Evolutionary conservation across 2,113 vertebrate genomes (phyloP), one percentile per base, ranked within the genome.

Genomic region (Oreotrochilus melanogaster): DNA sequence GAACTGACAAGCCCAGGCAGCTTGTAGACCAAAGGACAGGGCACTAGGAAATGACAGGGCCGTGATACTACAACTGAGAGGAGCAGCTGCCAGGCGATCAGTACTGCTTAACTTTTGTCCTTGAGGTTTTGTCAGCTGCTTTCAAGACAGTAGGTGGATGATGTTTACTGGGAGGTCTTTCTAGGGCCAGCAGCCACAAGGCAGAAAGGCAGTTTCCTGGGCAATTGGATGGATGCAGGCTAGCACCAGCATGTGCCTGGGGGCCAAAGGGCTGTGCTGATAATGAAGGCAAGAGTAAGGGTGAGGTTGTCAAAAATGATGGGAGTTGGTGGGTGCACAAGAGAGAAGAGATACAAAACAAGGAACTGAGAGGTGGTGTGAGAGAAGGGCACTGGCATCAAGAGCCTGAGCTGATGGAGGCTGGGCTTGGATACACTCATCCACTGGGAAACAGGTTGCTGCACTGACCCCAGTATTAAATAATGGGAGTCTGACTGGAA

Each of bases 351-450:
- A 67, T 39, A 30, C 2, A 4, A 61, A 27, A 13, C 50, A 53
- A 86, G 27, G 35, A 69, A 21, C 0, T 0, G 31, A 48, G 48
- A 30, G 9, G 19, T 79, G 62, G 8, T 48, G 33, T 75, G n/a
- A 8, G 28, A 0, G 0, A 86, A 57, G 48, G 37, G 8, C 13
- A 1, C 7, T 45, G 28, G 37, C 1, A 0, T 51, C 22, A 25
- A 43, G 51, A 74, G 15, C 30, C 7, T 25, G 60, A n/a, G 48
- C 33, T 56, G 27, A 17, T 50, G 45, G 54, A 79, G 23, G 25
- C 18, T 1, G 7, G 25, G 27, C 35, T 39, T 76, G 71, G 69
- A 24, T 72, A 11, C 1, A 1, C 21, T 87, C 0, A 0, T 56
- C 30, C 1, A 2, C 31, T 58, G 58, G 7, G 14, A 56, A 70